Base-by-base conservation (phyloP, 2,797 vertebrate species). In the Neostethus bicornis region DNA sequence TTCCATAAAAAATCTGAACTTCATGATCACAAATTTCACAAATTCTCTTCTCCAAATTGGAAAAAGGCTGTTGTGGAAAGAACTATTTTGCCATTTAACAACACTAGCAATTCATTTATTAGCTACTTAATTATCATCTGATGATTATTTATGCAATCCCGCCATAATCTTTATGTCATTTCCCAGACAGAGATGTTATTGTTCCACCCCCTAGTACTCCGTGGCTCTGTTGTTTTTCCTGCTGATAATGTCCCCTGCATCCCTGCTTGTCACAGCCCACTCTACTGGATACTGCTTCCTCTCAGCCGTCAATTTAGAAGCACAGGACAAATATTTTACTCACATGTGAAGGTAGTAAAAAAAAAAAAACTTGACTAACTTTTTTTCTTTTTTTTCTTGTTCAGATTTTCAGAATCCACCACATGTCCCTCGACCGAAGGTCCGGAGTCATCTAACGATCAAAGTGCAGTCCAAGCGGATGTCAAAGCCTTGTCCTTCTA, bases 361-460 rank as follows among this genome's bases (percentile, higher is more conserved):
- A 16, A 14, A 45, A 51, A 50, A 29, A 1, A 14, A 32, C 1
- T 14, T 2, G 46, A 34, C 1, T 48, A 28, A 51, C 28, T 62
- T 65, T 60, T 49, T 17, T 17, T 66, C 20, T 43, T 50, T 54
- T 38, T 75, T 19, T 78, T 13, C 69, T 72, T 75, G 50, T 43
- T 19, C 75, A 98, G 96, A 96, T 84, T 91, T 92, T 80, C 93
- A 94, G 82, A 95, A 96, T 73, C 92, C 91, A 67, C 91, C 92
- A 51, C 82, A 94, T 86, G 91, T 93, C 79, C 93, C 95, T 31
- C 94, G 88, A 88, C 92, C 94, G 66, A 95, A 94, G 89, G 87
- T 92, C 67, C 82, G 87, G 31, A 86, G 90, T 86, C 90, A 91
- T 45, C 88, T 94, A 72, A 85, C 90, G 35, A 92, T 95, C 81